Evolutionary conservation across 2,888 invertebrate genomes (phyloP).

Genomic region (Cataglyphis albicans): DNA sequence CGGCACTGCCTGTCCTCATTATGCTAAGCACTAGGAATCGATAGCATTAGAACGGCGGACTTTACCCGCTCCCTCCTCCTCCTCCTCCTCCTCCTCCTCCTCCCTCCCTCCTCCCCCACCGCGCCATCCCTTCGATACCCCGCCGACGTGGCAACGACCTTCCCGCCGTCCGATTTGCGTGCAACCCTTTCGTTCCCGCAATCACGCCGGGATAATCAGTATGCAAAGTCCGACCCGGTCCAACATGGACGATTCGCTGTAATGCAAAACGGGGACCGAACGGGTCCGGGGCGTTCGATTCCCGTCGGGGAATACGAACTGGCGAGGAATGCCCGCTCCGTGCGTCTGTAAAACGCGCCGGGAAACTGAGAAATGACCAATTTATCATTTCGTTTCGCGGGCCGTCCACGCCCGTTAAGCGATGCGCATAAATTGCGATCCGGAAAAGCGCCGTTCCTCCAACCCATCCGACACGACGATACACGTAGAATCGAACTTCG

Average conservation of each 20-base stretch:
- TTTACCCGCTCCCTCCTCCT: slow-evolving; percentile 36
- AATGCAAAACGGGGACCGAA: slow-evolving; percentile 62
- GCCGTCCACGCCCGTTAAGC: slow-evolving; percentile 69
- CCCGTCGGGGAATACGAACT: slow-evolving; percentile 58
- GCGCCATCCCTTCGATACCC: slow-evolving; percentile 5
- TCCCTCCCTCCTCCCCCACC: slow-evolving; percentile 28
- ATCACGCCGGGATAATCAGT: slow-evolving; percentile 78
- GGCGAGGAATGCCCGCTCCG: slow-evolving; percentile 26
- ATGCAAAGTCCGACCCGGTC: slow-evolving; percentile 76
- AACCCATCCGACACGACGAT: slow-evolving; percentile 63
- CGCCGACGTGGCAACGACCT: slow-evolving; percentile 68
- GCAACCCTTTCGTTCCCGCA: slow-evolving; percentile 77
- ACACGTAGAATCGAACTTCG: slow-evolving; percentile 60
- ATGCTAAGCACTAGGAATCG: slow-evolving; percentile 84
- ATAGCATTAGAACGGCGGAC: slow-evolving; percentile 81
- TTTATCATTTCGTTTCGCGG: slow-evolving; percentile 69
- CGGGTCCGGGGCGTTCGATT: slow-evolving; percentile 48
- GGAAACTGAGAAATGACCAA: slow-evolving; percentile 69
- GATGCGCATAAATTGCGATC: slow-evolving; percentile 81
- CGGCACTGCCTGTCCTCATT: slow-evolving; percentile 80
- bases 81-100: too few relatives aligned
- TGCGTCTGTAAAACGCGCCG: slow-evolving; percentile 60
- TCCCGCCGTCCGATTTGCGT: slow-evolving; percentile 72
- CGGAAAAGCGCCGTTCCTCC: slow-evolving; percentile 67
- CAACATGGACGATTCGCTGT: slow-evolving; percentile 68